Percentiles rank a stretch among this genome's conserved stretches.
Evolutionary conservation across 2,113 vertebrate genomes (phyloP).

Genomic region (Paratilapia polleni): DNA sequence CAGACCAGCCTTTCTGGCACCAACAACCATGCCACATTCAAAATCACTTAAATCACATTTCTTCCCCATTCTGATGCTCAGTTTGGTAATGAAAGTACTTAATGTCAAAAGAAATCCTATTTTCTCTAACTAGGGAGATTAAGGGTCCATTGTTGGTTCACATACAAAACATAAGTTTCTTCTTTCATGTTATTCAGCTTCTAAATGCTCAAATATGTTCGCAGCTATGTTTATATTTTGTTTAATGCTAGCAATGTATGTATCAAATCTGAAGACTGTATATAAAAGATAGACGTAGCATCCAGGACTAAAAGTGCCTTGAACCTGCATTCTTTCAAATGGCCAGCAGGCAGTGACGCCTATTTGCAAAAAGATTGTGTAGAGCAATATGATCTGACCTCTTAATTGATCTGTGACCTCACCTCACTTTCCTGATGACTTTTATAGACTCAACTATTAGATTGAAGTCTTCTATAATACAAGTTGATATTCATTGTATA

Average conservation of each 20-base stretch:
- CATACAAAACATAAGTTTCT: background rate
- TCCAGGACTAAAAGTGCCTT: background rate
- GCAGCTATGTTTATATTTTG: background rate
- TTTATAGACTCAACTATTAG: background rate
- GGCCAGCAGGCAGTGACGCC: background rate
- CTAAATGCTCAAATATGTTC: background rate
- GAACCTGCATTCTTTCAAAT: background rate
- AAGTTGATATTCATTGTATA: background rate
- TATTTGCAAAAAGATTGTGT: background rate
- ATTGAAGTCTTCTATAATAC: background rate
- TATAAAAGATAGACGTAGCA: background rate
- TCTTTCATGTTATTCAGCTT: background rate
- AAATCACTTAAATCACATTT: too few species aligned
- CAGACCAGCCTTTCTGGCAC: background rate
- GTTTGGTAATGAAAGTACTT: background rate
- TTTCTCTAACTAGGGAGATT: background rate
- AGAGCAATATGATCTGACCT: background rate
- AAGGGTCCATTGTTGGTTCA: background rate
- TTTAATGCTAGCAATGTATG: fast-evolving
- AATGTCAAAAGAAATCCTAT: background rate
- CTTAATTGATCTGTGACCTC: background rate
- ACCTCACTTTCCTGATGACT: background rate
- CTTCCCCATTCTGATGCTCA: background rate
- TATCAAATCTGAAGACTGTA: background rate
- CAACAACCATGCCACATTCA: background rate